These are phyloP conservation scores for Cryptus armator DNA, from an alignment of 2,888 invertebrate species.

Conservation along the genomic window DNA sequence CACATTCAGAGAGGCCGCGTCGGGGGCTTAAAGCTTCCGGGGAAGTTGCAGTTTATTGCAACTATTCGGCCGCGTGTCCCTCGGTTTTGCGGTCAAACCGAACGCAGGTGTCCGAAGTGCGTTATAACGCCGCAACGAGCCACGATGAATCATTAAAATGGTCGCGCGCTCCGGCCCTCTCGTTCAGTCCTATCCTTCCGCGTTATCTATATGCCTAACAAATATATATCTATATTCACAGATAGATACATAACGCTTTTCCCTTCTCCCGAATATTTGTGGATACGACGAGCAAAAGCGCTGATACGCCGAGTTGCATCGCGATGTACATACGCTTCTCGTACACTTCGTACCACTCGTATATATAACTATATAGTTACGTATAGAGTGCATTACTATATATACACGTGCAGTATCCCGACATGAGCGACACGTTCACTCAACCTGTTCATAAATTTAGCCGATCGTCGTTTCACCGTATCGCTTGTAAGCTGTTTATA, in stretches of 20 bases:
- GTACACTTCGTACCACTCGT: not conserved
- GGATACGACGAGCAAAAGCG: not conserved
- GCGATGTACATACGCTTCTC: not conserved
- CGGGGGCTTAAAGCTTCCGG: conserved; percentile 60
- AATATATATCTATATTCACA: conserved; percentile 4
- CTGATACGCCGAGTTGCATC: not conserved
- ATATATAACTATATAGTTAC: not conserved
- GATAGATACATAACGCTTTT: not conserved
- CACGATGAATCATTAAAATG: conserved; percentile 70
- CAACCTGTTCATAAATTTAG: conserved; percentile 19
- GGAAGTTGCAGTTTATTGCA: conserved; percentile 69
- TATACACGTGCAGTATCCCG: not conserved
- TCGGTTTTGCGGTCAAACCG: conserved; percentile 68
- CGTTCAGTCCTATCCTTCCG: conserved; percentile 8
- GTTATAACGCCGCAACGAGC: conserved; percentile 65
- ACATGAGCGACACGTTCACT: conserved; percentile 28
- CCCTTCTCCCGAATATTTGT: not conserved
- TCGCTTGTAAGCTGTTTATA: not conserved
- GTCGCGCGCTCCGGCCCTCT: conserved; percentile 50
- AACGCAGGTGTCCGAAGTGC: conserved; percentile 69
- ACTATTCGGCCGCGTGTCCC: conserved; percentile 61
- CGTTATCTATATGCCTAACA: not conserved
- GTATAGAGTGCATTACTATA: not conserved
- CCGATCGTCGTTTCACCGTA: conserved; percentile 31
- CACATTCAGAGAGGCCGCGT: not conserved